Evolutionary conservation across 2,888 invertebrate species (phyloP), one percentile per base, ranked within the genome.

Genomic region (Macrophya alboannulata): DNA sequence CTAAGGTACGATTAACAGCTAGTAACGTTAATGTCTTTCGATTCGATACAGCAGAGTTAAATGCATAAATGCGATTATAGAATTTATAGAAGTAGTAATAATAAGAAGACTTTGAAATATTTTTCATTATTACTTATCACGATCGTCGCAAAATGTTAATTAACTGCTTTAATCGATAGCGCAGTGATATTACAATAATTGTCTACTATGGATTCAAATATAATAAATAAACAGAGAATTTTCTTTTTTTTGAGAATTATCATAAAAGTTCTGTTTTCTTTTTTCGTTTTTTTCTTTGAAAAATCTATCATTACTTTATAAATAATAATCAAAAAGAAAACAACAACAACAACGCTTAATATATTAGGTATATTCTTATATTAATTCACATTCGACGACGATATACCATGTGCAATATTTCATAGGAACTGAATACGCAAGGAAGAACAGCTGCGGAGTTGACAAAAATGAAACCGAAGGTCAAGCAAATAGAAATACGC

Each of bases 41-140:
- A 45, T 74, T 25, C n/a, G 4, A 45, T 21, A 45, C 10, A 74
- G 15, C 45, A 45, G 17, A 74, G 31, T 10, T 74, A 43, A 31
- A 17, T 43, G 74, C 45, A 15, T 74, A 74, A 74, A 74, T 74
- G 74, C 74, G 74, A 74, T 74, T 74, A 74, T 25, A 74, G n/a
- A 48, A 74, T 74, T 45, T 21, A 74, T 25, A 21, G 48, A 74
- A 31, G 31, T 10, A 45, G 45, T 74, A 45, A 74, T n/a, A 74
- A 74, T 25, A 25, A 72, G 43, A 72, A 62, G 62, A 72, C 71
- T 40, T 40, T n/a, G 43, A 71, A 72, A 72, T 37, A 40, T 10
- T 6, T 10, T 6, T 72, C 17, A 72, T 72, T n/a, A 72, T 72
- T 40, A n/a, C 43, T 43, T n/a, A 72, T 72, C 6, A 17, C n/a